Base-by-base conservation (phyloP, 1,140 invertebrate genomes). In the Drosophila asahinai region DNA sequence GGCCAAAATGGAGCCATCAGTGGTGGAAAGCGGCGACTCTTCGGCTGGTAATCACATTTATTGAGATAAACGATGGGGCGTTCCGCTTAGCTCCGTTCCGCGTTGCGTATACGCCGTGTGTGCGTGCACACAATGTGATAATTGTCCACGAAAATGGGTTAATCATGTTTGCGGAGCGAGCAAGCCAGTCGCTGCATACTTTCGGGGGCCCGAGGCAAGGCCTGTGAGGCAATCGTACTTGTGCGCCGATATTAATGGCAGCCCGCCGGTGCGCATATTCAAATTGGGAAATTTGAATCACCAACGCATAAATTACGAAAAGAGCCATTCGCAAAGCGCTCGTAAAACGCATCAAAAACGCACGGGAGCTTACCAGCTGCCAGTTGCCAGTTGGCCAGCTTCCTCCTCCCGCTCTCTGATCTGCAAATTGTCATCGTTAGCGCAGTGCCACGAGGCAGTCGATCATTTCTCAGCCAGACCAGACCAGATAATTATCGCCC, bases 401-500 rank as follows among this genome's bases (percentile, higher is more conserved):
- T 7, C 51, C 17, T 19, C 51, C 36, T 55, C 19, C 33, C 52
- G 52, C 33, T 38, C 52, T 36, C 22, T 43, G 54, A 45, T 40
- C 54, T 54, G 83, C 76, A 83, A 87, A 87, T 86, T 78, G 81
- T 42, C 83, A 83, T 86, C 83, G 83, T 86, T 87, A 86, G 80
- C 71, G 38, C 54, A 76, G 80, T 83, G 82, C 80, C 65, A 76
- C 61, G 58, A 72, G 71, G 67, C 58, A 77, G 80, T 79, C 81
- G 77, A 87, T 87, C 81, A 87, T 87, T 87, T 87, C 77, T 89
- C 83, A 87, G 72, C 30, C 49, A 22, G 33, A 55, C 38, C 49
- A 22, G 33, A 55, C 54, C 33, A 83, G 83, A 89, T 86, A 86
- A 86, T 86, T 86, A 86, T 86, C 83, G 83, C 83, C 83, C 83